Evolutionary conservation across 2,797 vertebrate genomes (phyloP).

Genomic region (Sarcoramphus papa): DNA sequence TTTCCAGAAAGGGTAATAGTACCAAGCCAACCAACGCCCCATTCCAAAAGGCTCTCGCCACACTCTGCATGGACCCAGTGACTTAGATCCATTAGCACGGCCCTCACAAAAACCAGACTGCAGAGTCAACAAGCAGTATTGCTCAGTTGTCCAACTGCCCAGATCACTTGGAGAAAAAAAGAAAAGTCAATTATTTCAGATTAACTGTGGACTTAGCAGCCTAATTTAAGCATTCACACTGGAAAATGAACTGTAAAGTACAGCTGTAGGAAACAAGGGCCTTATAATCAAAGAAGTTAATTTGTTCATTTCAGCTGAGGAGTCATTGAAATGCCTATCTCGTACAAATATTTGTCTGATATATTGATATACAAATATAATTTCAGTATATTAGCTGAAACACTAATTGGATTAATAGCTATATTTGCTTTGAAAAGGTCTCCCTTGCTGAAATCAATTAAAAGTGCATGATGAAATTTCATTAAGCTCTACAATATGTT

Average conservation of each 20-base stretch:
- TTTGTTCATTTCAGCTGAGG: conserved; percentile 26
- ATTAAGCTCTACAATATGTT: conserved; percentile 48
- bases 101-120: neutral
- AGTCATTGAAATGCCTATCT: conserved; percentile 46
- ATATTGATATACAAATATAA: conserved; percentile 56
- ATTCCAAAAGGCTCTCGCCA: neutral
- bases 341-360: conserved; percentile 62
- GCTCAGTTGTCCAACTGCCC: neutral
- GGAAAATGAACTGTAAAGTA: conserved; percentile 16
- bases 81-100: neutral
- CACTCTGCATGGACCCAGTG: neutral
- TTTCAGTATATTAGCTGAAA: conserved; percentile 52
- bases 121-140: neutral
- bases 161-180: neutral
- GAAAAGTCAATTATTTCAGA: neutral
- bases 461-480: conserved; percentile 47
- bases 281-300: conserved; percentile 55
- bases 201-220: neutral
- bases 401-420: conserved; percentile 63
- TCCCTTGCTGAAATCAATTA: conserved; percentile 66
- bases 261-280: conserved; percentile 12
- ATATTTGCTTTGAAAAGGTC: conserved; percentile 67
- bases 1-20: neutral
- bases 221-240: neutral
- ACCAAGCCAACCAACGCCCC: neutral